These are phyloP conservation scores for Psittacula cyanocephala DNA, from an alignment of 2,113 vertebrate species.

Conservation along the genomic window DNA sequence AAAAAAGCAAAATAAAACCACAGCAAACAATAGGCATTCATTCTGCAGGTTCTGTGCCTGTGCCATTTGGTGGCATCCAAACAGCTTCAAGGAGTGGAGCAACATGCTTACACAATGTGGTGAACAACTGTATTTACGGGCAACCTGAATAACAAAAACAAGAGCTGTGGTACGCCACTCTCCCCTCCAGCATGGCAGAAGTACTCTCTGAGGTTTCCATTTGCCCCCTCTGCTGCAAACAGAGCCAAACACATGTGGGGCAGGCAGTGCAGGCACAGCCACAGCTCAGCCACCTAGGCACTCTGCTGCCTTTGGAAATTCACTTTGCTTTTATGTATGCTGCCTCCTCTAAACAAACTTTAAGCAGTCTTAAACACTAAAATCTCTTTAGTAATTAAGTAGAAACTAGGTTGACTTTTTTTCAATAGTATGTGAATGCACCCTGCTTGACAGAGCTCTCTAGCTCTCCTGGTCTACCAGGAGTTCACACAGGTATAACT, in stretches of 20 bases:
- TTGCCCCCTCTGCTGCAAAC: not conserved
- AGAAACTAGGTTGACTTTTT: not conserved
- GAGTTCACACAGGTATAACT: not conserved
- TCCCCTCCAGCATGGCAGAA: not conserved
- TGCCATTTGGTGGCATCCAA: conserved; percentile 1
- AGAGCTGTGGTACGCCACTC: not conserved
- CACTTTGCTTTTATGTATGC: not conserved
- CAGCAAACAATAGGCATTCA: conserved; percentile 60
- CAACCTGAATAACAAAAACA: not conserved
- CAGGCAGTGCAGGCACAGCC: rapidly evolving
- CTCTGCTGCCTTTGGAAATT: not conserved
- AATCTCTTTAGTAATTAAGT: not conserved
- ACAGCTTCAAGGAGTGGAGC: not conserved
- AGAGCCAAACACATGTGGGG: not conserved
- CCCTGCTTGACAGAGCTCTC: not conserved
- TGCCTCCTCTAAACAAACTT: not conserved
- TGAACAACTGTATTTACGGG: not conserved
- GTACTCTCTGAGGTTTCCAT: not conserved
- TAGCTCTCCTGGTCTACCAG: not conserved
- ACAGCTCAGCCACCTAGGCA: not conserved
- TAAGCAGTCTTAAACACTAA: not conserved
- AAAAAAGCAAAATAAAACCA: not conserved
- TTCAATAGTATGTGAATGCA: not conserved
- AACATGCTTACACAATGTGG: not conserved
- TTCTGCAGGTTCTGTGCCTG: not conserved